Evolutionary conservation across 2,113 vertebrate genomes (phyloP).

Genomic region (Numenius arquata): DNA sequence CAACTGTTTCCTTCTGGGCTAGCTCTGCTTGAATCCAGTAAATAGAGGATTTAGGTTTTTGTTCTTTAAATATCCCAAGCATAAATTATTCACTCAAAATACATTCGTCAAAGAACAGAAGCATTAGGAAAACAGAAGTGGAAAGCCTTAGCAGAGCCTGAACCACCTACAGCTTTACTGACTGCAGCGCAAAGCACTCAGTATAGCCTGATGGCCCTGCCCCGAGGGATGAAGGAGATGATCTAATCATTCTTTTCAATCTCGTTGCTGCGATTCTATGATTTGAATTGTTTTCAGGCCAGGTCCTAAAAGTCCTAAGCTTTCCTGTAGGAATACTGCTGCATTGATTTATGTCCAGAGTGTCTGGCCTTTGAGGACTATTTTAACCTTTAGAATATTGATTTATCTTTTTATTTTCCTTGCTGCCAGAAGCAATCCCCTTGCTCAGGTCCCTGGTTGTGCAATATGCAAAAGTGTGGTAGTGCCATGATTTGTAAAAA

Average conservation of each 20-base stretch:
- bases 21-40: not conserved
- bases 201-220: not conserved
- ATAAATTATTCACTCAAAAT: conserved; percentile 65
- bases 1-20: conserved; percentile 5
- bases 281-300: not conserved
- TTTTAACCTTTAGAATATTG: conserved; percentile 33
- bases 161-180: not conserved
- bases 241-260: conserved; percentile 39
- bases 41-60: conserved; percentile 28
- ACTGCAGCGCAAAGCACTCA: not conserved
- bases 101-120: conserved; percentile 37
- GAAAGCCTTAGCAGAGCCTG: not conserved
- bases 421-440: not conserved
- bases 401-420: conserved; percentile 2
- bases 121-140: not conserved
- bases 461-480: not conserved
- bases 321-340: not conserved
- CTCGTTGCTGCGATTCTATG: conserved; percentile 3
- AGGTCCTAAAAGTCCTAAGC: not conserved
- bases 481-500: not conserved
- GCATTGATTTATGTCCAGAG: conserved; percentile 12
- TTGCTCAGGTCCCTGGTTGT: not conserved
- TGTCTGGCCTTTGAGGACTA: not conserved
- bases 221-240: not conserved
- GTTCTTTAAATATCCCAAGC: conserved; percentile 52